Conservation (phyloP, 2,888 invertebrate species). For the Perdita meconis region DNA sequence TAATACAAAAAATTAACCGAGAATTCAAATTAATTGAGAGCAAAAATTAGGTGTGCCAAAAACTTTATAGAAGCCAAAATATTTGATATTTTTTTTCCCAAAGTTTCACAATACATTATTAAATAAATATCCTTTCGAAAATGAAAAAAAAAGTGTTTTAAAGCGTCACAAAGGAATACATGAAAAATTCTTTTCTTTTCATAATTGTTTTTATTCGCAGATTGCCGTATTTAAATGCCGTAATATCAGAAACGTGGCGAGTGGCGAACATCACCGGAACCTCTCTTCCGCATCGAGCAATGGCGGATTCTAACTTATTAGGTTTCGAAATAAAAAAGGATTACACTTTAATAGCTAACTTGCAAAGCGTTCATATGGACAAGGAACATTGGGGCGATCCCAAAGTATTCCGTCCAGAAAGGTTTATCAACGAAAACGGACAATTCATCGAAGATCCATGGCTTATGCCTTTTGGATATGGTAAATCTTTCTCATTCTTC, state of each 20-base stretch:
- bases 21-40: no score
- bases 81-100: no score
- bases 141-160: no score
- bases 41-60: no score
- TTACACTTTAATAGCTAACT: constrained; percentile 91
- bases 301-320: constrained; percentile 89
- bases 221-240: constrained; percentile 92
- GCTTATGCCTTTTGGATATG: constrained; percentile 90
- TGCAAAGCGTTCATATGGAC: constrained; percentile 90
- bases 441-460: constrained; percentile 87
- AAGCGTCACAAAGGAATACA: no score
- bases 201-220: constrained; percentile 81
- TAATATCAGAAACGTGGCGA: constrained; percentile 90
- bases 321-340: constrained; percentile 93
- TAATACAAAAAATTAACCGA: no score
- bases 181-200: not conserved
- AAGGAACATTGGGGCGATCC: constrained; percentile 88
- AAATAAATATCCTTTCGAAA: no score
- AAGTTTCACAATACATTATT: no score
- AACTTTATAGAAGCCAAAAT: no score
- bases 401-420: constrained; percentile 90
- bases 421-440: constrained; percentile 89
- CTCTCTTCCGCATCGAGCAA: constrained; percentile 92
- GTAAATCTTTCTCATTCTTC: constrained; percentile 78
- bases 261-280: constrained; percentile 92